Evolutionary conservation across 1,140 invertebrate genomes (phyloP), one percentile per base, ranked within the genome.

Genomic region (Lepeophtheirus salmonis): DNA sequence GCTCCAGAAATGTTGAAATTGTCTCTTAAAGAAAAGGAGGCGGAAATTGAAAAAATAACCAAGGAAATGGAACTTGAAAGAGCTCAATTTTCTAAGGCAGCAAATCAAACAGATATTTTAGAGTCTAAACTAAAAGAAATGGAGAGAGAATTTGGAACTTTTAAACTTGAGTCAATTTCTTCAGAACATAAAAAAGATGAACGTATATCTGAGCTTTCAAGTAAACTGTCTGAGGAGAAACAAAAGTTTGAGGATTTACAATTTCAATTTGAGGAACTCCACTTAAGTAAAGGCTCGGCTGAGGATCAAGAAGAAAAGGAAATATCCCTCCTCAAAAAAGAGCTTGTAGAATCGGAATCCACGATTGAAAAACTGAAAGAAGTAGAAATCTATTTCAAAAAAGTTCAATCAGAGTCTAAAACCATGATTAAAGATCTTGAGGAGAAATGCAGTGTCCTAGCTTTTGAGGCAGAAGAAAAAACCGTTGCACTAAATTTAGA

Each of bases 51-150:
- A 2, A 25, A 24, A 18, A 14, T 57, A 25, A 6, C 17, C 6
- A 83, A 83, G 62, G 89, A 95, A 69, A 72, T 87, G 58, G 89
- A 96, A 67, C 69, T 92, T 63, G 90, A 94, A 70, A 76, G 88
- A 65, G 79, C 83, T 51, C 85, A 89, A 71, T 75, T 87, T 72
- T 78, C 77, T 68, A 77, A 79, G 70, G 79, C 82, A 48, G 79
- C 82, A 2, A 77, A 71, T 65, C 80, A 83, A 67, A 79, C 78
- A 13, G 83, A 85, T 66, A 75, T 81, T 67, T 79, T 53, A 2
- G 59, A 61, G 18, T 12, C 17, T 13, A 61, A 61, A 22, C 50
- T 61, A 4, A 26, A 21, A 17, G 17, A 41, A 2, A 16, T 57
- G 13, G 16, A 30, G 16, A 17, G 21, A 41, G 55, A 57, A 20